Conservation (phyloP, 2,888 invertebrate genomes). For the Cynaeus angustus region DNA sequence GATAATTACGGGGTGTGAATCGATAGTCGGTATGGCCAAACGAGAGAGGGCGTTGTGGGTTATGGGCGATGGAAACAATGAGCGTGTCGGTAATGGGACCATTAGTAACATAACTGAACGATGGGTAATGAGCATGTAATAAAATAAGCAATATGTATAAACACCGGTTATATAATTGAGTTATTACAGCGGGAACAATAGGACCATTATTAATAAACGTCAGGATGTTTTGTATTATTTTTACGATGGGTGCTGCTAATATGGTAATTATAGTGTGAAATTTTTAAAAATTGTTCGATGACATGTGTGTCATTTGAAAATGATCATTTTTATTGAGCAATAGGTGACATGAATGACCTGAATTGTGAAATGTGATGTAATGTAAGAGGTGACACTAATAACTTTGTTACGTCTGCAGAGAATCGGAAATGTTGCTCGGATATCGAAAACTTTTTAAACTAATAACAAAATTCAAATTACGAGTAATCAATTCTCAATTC, state of each 20-base stretch:
- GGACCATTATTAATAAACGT: constrained; percentile 51
- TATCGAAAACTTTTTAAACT: too few species aligned
- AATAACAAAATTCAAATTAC: too few species aligned
- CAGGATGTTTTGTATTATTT: constrained; percentile 31
- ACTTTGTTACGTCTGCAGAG: too few species aligned
- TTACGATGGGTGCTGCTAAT: constrained; percentile 28
- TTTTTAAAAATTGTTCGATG: constrained; percentile 28
- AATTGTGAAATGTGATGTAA: constrained; percentile 24
- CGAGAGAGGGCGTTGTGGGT: constrained; percentile 35
- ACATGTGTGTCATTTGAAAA: constrained; percentile 23
- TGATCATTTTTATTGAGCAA: constrained; percentile 32
- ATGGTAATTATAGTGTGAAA: constrained; percentile 31
- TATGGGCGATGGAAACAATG: constrained; percentile 4
- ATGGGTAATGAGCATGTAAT: constrained; percentile 35
- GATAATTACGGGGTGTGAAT: constrained; percentile 21
- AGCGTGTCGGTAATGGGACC: constrained; percentile 5
- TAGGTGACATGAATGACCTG: constrained; percentile 20
- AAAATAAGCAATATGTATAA: constrained; percentile 46
- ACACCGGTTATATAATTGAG: constrained; percentile 49
- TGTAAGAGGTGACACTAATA: neutral
- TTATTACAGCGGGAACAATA: constrained; percentile 52
- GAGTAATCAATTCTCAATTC: too few species aligned
- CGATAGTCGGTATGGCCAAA: neutral
- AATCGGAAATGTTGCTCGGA: too few species aligned
- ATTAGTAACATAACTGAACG: constrained; percentile 13